These are phyloP conservation scores for Mionectes macconnelli DNA, from an alignment of 2,113 vertebrate species.

Conservation along the genomic window DNA sequence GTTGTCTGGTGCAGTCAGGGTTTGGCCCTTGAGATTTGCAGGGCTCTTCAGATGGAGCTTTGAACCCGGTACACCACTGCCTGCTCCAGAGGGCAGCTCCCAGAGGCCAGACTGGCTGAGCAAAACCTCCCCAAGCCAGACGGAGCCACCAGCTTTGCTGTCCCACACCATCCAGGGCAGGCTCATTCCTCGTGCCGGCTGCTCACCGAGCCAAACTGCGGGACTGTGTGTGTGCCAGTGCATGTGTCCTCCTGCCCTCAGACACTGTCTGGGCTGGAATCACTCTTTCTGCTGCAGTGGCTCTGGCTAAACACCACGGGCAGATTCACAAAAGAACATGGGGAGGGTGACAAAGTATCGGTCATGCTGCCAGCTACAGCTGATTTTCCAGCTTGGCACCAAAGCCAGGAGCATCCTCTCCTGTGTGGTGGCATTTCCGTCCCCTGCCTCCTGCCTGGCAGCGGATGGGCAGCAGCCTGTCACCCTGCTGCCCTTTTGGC, in stretches of 20 bases:
- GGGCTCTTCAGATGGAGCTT: not conserved
- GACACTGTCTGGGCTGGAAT: not conserved
- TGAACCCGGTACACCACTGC: not conserved
- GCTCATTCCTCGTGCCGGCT: not conserved
- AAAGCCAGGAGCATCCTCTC: not conserved
- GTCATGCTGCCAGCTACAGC: not conserved
- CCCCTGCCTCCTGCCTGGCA: not conserved
- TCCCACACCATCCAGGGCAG: not conserved
- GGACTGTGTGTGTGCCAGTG: not conserved
- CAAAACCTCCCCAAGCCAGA: not conserved
- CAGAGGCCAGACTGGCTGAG: not conserved
- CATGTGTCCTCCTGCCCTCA: constrained; percentile 8
- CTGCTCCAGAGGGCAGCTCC: not conserved
- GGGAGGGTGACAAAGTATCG: accelerated
- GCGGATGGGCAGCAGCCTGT: not conserved
- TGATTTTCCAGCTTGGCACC: not conserved
- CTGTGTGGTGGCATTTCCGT: not conserved
- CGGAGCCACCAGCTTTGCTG: not conserved
- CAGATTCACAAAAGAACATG: not conserved
- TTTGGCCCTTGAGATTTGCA: accelerated
- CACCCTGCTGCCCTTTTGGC: not conserved
- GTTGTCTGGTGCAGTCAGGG: accelerated
- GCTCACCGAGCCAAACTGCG: not conserved
- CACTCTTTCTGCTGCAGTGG: not conserved
- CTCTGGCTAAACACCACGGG: not conserved